Evolutionary conservation across 2,797 vertebrate genomes (phyloP), one percentile per base, ranked within the genome.

Genomic region (Tauraco hartlaubi): DNA sequence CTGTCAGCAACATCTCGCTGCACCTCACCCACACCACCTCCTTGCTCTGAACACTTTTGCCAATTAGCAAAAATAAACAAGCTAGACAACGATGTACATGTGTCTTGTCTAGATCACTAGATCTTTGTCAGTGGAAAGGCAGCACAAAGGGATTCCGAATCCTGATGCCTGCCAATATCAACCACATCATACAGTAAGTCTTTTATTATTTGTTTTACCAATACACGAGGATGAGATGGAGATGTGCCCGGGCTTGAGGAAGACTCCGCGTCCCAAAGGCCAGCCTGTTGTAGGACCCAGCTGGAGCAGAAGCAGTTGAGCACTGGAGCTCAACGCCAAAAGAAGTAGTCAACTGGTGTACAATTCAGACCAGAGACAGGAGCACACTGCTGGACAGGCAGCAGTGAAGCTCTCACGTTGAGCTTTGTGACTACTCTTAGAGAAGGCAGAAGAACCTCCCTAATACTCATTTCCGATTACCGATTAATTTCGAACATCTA

Each of bases 381-480:
- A 61, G 44, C 37, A 23, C 1, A 3, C 6, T 12, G 2, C 28
- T 10, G 43, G 29, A 7, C 12, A n/a, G 0, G 1, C 11, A 15
- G 44, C 56, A 41, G 18, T 3, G 41, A 68, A 49, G 21, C 51
- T 29, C 9, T 11, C 6, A 1, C 9, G 25, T 5, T 22, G n/a
- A 86, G 51, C 44, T 41, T 58, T 69, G 44, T 21, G 13, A 33
- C 29, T 14, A 4, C 19, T 6, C 3, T 13, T 21, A 54, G 29
- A 46, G 43, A 78, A 51, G 43, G 21, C 29, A 58, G 37, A 74
- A 58, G 37, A 74, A 56, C 15, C 16, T 52, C 33, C 33, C 8
- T 33, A n/a, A 1, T 15, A 22, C n/a, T 67, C 43, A 29, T 11
- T 33, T 48, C 33, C 1, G 1, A 16, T 10, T 37, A 33, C 11